Evolutionary conservation across 1,140 invertebrate genomes (phyloP).

Genomic region (Metopolophium dirhodum): DNA sequence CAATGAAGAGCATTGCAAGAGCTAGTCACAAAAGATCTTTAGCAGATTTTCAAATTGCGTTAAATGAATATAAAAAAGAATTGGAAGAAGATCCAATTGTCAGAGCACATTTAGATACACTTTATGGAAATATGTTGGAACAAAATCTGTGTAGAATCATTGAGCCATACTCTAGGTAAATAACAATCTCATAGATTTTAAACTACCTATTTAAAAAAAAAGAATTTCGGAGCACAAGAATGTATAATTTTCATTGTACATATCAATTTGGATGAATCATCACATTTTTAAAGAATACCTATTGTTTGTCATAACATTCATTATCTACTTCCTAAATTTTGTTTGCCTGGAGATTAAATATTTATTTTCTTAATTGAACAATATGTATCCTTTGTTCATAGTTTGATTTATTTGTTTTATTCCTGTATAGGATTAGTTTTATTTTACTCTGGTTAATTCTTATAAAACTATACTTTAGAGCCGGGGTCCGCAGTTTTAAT

Average conservation of each 20-base stretch:
- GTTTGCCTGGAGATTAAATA: background rate
- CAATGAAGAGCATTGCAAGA: conserved; percentile 95
- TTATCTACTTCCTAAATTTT: background rate
- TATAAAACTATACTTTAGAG: background rate
- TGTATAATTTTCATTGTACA: too few species aligned
- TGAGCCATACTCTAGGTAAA: conserved; percentile 87
- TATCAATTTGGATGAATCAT: background rate
- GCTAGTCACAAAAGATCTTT: conserved; percentile 96
- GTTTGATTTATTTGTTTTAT: background rate
- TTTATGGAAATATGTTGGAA: conserved; percentile 99
- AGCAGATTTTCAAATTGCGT: conserved; percentile 90
- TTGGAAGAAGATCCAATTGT: conserved; percentile 97
- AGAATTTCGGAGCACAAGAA: too few species aligned
- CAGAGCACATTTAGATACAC: conserved; percentile 90
- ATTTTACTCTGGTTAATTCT: too few species aligned
- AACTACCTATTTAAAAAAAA: background rate
- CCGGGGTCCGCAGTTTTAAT: too few species aligned
- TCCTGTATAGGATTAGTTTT: background rate
- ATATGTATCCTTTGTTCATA: background rate
- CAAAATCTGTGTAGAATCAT: conserved; percentile 99
- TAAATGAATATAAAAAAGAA: conserved; percentile 87
- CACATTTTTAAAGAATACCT: too few species aligned
- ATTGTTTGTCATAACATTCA: background rate
- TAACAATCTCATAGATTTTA: background rate
- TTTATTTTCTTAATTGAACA: background rate